Evolutionary conservation across 2,797 vertebrate species (phyloP).

Genomic region (Rousettus madagascariensis): DNA sequence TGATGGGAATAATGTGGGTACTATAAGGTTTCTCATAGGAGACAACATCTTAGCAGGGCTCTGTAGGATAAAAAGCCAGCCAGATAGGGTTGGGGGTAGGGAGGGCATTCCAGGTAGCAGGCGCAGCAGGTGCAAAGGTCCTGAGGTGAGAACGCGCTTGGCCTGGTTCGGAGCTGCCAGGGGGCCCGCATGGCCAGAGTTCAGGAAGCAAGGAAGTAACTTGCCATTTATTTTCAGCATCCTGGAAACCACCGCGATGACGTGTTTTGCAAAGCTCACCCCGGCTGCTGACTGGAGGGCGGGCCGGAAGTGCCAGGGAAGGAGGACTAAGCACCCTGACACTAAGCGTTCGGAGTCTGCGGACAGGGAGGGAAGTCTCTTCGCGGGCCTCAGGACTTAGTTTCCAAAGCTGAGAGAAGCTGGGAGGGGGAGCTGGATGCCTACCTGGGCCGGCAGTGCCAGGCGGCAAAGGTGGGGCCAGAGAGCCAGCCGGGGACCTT

Average conservation of each 20-base stretch:
- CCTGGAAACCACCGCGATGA: background rate
- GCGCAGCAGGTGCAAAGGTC: background rate
- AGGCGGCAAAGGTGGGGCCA: rapidly evolving
- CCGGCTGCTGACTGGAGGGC: rapidly evolving
- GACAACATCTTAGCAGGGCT: background rate
- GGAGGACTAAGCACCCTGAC: no score
- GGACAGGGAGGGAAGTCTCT: background rate
- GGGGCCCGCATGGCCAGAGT: rapidly evolving
- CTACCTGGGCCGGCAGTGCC: background rate
- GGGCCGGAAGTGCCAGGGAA: background rate
- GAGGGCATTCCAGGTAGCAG: background rate
- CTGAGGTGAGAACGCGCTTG: background rate
- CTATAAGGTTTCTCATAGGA: rapidly evolving
- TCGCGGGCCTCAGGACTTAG: background rate
- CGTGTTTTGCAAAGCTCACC: rapidly evolving
- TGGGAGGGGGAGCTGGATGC: background rate
- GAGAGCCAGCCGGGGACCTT: rapidly evolving
- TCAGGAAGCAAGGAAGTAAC: background rate
- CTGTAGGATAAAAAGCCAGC: background rate
- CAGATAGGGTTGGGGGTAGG: background rate
- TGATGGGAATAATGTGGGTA: rapidly evolving
- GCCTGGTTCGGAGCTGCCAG: background rate
- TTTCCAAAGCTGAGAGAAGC: background rate
- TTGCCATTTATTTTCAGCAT: rapidly evolving
- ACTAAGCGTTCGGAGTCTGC: no score